These are phyloP conservation scores for Microtus richardsoni DNA, from an alignment of 2,113 vertebrate species.

Conservation along the genomic window DNA sequence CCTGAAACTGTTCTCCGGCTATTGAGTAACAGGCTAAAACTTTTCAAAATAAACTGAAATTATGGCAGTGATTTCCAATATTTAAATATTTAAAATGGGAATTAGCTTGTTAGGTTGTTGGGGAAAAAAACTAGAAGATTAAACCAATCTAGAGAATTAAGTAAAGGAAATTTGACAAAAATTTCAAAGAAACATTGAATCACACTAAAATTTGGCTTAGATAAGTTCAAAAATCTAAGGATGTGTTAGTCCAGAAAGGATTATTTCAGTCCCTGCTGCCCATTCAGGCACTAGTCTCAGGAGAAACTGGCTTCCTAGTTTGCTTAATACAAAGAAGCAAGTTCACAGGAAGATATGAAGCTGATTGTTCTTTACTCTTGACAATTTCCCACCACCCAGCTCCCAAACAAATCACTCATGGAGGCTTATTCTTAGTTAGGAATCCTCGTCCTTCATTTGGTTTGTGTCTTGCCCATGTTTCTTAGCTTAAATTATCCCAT, in stretches of 20 bases:
- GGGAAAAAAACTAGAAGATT: not conserved
- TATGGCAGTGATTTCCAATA: slow-evolving; percentile 2
- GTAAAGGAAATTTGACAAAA: not conserved
- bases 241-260: not conserved
- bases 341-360: not conserved
- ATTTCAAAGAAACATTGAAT: not conserved
- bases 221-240: not conserved
- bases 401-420: no score
- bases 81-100: not conserved
- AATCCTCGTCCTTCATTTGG: no score
- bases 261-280: not conserved
- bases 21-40: not conserved
- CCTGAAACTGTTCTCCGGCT: not conserved
- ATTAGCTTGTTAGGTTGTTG: not conserved
- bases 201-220: not conserved
- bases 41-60: slow-evolving; percentile 13
- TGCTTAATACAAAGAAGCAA: not conserved
- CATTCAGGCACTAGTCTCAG: fast-evolving
- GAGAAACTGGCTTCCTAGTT: not conserved
- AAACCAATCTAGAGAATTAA: not conserved
- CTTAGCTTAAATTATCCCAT: no score
- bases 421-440: no score
- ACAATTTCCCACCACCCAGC: no score
- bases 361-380: no score
- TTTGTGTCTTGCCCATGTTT: no score